Conservation (phyloP, 2,797 vertebrate genomes). For the Moxostoma hubbsi region DNA sequence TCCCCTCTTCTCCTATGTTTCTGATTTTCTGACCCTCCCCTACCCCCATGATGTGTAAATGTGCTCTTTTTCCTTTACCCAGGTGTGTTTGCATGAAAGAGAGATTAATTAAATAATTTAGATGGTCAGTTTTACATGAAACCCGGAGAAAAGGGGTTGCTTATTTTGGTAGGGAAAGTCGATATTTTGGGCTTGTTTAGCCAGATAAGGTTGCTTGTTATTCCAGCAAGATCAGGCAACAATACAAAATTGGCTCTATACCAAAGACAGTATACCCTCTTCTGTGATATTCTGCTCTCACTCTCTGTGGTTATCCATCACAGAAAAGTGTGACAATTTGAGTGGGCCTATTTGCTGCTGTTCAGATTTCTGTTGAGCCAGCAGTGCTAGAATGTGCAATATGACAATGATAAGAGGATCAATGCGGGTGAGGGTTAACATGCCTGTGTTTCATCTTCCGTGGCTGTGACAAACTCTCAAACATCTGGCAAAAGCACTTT, state of each 20-base stretch:
- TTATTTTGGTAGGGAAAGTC: too few relatives aligned
- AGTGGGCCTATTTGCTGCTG: constrained; percentile 59
- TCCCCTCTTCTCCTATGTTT: too few relatives aligned
- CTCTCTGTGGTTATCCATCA: constrained; percentile 63
- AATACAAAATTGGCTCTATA: constrained; percentile 52
- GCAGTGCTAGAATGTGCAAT: constrained; percentile 60
- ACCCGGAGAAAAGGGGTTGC: too few relatives aligned
- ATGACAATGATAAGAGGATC: constrained; percentile 53
- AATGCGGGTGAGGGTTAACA: constrained; percentile 22
- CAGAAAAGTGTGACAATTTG: constrained; percentile 61
- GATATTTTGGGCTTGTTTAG: too few relatives aligned
- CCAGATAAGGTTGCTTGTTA: too few relatives aligned
- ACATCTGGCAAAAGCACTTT: constrained; percentile 34
- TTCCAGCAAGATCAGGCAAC: too few relatives aligned
- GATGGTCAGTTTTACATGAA: too few relatives aligned
- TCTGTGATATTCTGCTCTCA: constrained; percentile 26
- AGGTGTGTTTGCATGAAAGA: too few relatives aligned
- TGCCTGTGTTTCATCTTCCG: constrained; percentile 15
- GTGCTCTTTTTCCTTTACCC: too few relatives aligned
- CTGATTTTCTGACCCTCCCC: too few relatives aligned
- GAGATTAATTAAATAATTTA: too few relatives aligned
- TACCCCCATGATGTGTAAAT: too few relatives aligned
- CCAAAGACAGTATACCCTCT: constrained; percentile 65
- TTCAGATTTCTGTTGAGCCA: constrained; percentile 61
- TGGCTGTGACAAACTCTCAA: constrained; percentile 13